phyloP scores from a whole-genome alignment of 2,888 invertebrate genomes.

The Ecliptopera silaceata region DNA sequence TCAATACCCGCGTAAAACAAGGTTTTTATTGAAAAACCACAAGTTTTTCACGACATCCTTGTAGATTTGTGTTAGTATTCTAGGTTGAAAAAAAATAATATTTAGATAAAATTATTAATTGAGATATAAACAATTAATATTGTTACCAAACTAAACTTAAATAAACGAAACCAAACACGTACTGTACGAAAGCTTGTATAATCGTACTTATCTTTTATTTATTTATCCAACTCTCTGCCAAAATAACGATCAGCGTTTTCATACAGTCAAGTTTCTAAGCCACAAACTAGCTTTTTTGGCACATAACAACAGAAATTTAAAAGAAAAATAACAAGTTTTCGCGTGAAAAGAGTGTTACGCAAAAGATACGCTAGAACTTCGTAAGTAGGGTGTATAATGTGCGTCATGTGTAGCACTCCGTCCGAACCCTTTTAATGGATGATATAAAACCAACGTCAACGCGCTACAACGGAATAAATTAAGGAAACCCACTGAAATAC shows the following conservation, averaged over 20 bases:
- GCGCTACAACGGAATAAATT: conserved; percentile 64
- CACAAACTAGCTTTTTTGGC: conserved; percentile 1
- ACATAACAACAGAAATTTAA: conserved; percentile 4
- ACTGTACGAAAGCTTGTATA: background rate
- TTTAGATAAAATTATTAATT: too few relatives aligned
- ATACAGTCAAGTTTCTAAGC: background rate
- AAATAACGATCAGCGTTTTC: background rate
- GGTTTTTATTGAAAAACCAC: too few relatives aligned
- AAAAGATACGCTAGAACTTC: conserved; percentile 18
- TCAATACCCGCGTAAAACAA: too few relatives aligned
- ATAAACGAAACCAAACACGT: background rate
- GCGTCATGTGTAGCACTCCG: conserved; percentile 30
- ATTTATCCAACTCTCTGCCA: background rate
- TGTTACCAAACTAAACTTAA: too few relatives aligned
- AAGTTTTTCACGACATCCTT: too few relatives aligned
- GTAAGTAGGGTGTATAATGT: conserved; percentile 27
- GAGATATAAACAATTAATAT: too few relatives aligned
- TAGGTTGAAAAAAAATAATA: too few relatives aligned
- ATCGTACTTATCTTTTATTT: background rate
- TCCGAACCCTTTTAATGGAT: conserved; percentile 57
- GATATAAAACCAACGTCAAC: conserved; percentile 64
- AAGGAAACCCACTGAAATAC: conserved; percentile 58
- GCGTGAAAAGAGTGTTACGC: conserved; percentile 2
- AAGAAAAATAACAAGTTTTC: conserved; percentile 8
- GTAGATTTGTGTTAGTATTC: too few relatives aligned